Evolutionary conservation across 2,113 vertebrate genomes (phyloP), one percentile per base, ranked within the genome.

Genomic region (Tragelaphus buxtoni): DNA sequence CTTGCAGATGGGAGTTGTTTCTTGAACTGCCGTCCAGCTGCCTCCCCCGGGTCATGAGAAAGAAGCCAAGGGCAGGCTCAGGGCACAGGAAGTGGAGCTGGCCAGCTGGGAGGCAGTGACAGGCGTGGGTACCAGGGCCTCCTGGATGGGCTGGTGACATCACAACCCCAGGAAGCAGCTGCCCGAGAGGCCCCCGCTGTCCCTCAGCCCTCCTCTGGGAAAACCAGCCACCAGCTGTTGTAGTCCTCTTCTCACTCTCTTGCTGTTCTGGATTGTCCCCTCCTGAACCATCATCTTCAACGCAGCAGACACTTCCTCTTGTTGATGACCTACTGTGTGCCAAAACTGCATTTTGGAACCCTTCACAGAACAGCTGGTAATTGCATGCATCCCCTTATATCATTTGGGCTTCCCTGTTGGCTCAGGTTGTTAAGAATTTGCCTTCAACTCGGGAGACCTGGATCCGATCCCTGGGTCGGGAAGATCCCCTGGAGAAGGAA

Each of bases 101-200:
- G 22, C 90, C 87, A 95, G 97, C 97, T 91, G 96, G 96, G 97
- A 98, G 98, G 94, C 97, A 96, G 94, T 82, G 89, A 97, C 90
- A 94, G 94, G 4, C 4, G 39, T 96, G 45, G 91, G 97, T 98
- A 97, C 97, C 0, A 11, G 74, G 97, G 98, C 98, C 98, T 98
- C 97, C 98, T 98, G 98, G 98, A 98, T 98, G 98, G 81, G 51
- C 98, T 56, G 9, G 61, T 98, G 98, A 99, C 98, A 99, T 98
- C 98, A 98, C 98, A 97, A 42, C 96, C 69, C 98, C 98, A 99
- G 99, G 99, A 99, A 99, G 97, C 98, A 99, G 98, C 99, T 99
- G 98, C 98, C 97, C 93, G 96, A 97, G 98, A 97, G 96, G 93
- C 88, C 96, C 93, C 92, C 2, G 0, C 95, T 98, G 98, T 98